Evolutionary conservation across 2,888 invertebrate species (phyloP), one percentile per base, ranked within the genome.

Genomic region (Aporophyla lueneburgensis): DNA sequence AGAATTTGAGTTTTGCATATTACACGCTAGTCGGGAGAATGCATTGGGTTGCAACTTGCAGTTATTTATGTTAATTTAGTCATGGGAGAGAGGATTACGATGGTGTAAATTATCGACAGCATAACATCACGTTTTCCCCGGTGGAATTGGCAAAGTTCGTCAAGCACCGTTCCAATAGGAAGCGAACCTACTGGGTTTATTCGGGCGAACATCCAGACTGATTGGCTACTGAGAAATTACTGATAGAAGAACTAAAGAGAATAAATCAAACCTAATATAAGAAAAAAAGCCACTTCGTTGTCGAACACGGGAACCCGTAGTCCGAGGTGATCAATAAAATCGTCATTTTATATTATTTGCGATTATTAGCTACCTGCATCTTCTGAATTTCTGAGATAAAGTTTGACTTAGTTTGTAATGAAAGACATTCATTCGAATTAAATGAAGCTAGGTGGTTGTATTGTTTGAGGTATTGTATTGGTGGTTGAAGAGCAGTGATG

Each of bases 1-100:
- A 71, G 54, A 66, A 76, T 66, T 72, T 58, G 40, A 43, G 43
- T 62, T 84, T 80, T 71, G 75, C 84, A 82, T 76, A 69, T 61
- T 75, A 66, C 63, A 53, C 59, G 66, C 19, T 33, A 62, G 49
- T 53, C 53, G 2, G 49, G 21, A 58, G 33, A 70, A 68, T 68
- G 49, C 62, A 69, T 43, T 71, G 43, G 21, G 16, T 62, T 71
- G 63, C 62, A 72, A 56, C 56, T 65, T 61, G 70, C 62, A 78
- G 69, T 65, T 63, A 76, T 53, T 33, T 67, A 74, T 71, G 71
- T 68, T 61, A 72, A 69, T 74, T 82, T 63, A 40, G 56, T 53
- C 27, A 54, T 58, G 33, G 61, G 21, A 24, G 33, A 62, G n/a
- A 53, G 27, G 14, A 10, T 53, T 62, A 58, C 14, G 27, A n/a